Evolutionary conservation across 2,888 invertebrate genomes (phyloP), one percentile per base, ranked within the genome.

Genomic region (Himalopsyche anomala): DNA sequence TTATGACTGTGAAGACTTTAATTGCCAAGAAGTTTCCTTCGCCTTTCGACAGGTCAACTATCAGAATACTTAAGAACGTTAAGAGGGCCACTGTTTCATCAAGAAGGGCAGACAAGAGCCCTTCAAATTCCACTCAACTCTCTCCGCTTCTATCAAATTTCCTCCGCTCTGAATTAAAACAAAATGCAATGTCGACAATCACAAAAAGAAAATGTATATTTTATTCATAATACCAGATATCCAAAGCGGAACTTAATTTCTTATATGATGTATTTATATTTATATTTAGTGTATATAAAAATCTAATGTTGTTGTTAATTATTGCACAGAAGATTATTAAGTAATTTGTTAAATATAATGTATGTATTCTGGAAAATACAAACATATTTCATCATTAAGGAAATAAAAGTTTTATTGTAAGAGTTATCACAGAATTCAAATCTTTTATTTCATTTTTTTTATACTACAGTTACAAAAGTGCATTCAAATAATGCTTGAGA

Each of bases 41-140:
- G 62, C 62, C 62, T 62, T 62, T 62, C 62, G 62, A 62, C 42
- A 86, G 83, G 87, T 87, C 87, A 87, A 80, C 80, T 69, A 81
- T 54, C 82, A 82, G 45, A 40, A 81, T 82, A 82, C 81, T 36
- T 56, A 82, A 54, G 55, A 54, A 42, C 45, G 54, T 80, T 84
- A 56, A 86, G 86, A 62, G 87, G 84, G 85, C 86, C 80, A 85
- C 81, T 87, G 84, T 82, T 80, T 82, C 84, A 56, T 83, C 80
- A 85, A 86, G 85, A 87, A 62, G 87, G 87, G 83, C 82, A 81
- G 80, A 74, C 28, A 80, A 87, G 84, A 82, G 81, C 80, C 56
- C 87, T 87, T 82, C 56, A 87, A 54, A 83, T 83, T 84, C 82
- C 82, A 82, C 81, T 69, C 80, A 79, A 62, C 28, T 81, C 85